These are phyloP conservation scores for Allacma fusca DNA, from an alignment of 2,888 invertebrate genomes.

Conservation along the genomic window DNA sequence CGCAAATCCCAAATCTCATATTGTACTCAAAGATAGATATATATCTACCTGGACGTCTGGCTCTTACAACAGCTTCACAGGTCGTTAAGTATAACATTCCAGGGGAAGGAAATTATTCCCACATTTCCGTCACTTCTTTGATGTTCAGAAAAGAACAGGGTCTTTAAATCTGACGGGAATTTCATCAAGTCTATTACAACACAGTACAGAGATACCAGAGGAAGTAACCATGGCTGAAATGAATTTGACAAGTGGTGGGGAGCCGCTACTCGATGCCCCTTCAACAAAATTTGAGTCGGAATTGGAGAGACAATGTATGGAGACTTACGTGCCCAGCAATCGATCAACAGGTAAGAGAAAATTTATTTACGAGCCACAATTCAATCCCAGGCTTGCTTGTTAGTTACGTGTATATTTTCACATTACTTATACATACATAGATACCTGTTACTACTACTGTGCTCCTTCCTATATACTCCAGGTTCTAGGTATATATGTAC, in stretches of 20 bases:
- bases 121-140: not conserved
- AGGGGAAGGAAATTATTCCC: not conserved
- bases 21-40: too few relatives aligned
- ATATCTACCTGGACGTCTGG: not conserved
- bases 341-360: constrained; percentile 41
- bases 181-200: not conserved
- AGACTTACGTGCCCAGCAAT: constrained; percentile 38
- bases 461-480: too few relatives aligned
- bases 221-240: not conserved
- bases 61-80: too few relatives aligned
- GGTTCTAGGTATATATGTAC: too few relatives aligned
- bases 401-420: too few relatives aligned
- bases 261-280: not conserved
- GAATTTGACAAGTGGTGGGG: constrained; percentile 10
- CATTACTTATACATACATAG: not conserved
- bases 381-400: not conserved
- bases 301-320: constrained; percentile 37
- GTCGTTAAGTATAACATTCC: too few relatives aligned
- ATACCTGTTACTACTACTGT: not conserved
- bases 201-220: not conserved
- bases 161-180: not conserved
- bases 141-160: not conserved
- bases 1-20: too few relatives aligned
- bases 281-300: not conserved
- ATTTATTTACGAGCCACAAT: not conserved